A percentile compares a stretch with the other conserved stretches of the same genome.
These are phyloP conservation scores for Microtus ochrogaster DNA, from an alignment of 2,113 vertebrate species.

Conservation along the genomic window DNA sequence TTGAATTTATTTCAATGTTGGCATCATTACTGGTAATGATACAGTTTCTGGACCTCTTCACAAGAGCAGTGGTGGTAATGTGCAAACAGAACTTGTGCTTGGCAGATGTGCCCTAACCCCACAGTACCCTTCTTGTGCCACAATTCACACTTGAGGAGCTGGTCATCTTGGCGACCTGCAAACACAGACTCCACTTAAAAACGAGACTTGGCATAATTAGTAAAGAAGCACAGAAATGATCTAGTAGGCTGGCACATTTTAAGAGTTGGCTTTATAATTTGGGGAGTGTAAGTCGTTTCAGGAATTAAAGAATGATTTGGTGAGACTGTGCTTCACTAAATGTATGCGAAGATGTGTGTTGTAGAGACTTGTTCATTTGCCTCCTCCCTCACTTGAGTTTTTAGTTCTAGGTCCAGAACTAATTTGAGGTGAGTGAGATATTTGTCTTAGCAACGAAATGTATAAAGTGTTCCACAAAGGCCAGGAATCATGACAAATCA, in stretches of 20 bases:
- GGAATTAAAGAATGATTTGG: slow-evolving; percentile 39
- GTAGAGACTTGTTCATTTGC: not conserved
- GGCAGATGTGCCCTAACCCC: slow-evolving; percentile 22
- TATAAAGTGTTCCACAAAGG: not conserved
- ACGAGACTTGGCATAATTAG: slow-evolving; percentile 57
- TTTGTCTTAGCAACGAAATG: not conserved
- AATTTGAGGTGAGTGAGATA: not conserved
- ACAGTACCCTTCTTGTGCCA: not conserved
- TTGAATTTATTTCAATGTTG: slow-evolving; percentile 18
- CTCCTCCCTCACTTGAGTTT: slow-evolving; percentile 7
- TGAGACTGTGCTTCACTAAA: not conserved
- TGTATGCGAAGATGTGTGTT: not conserved
- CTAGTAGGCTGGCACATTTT: not conserved
- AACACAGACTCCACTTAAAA: slow-evolving; percentile 64
- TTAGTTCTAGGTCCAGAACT: not conserved
- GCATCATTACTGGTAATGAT: not conserved
- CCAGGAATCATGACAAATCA: not conserved
- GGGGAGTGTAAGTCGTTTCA: not conserved
- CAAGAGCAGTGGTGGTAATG: not conserved
- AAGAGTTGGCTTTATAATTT: slow-evolving; percentile 24
- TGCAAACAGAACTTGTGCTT: not conserved
- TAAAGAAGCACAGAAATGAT: not conserved
- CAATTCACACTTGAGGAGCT: slow-evolving; percentile 6
- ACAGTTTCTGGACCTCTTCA: not conserved
- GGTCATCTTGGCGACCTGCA: not conserved